phyloP scores from a whole-genome alignment of 2,888 invertebrate genomes.

The Andricus quercusramuli region DNA sequence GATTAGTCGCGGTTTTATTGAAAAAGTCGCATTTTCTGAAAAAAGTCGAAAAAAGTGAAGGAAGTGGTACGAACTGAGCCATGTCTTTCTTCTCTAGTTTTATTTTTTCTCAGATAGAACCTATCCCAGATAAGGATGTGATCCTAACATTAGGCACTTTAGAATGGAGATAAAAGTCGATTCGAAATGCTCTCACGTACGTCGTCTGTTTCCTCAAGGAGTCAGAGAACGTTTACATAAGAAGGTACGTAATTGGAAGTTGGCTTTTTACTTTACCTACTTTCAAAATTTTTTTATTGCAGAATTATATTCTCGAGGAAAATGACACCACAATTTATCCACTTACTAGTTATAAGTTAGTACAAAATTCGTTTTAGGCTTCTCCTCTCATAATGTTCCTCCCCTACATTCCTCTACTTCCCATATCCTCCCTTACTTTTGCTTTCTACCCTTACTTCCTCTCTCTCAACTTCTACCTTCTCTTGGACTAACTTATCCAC shows the following conservation, averaged over 20 bases:
- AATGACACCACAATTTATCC: neutral
- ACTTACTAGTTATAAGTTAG: too few species aligned
- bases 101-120: neutral
- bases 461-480: too few species aligned
- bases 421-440: too few species aligned
- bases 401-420: too few species aligned
- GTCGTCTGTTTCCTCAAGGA: conserved; percentile 24
- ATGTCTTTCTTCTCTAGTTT: neutral
- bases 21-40: too few species aligned
- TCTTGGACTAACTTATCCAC: too few species aligned
- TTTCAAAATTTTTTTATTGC: neutral
- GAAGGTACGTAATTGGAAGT: neutral
- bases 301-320: neutral
- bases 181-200: conserved; percentile 22
- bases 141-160: neutral
- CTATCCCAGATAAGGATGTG: conserved; percentile 24
- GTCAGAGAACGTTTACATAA: conserved; percentile 17
- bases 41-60: too few species aligned
- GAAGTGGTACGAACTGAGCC: too few species aligned
- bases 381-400: too few species aligned
- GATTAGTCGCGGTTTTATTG: too few species aligned
- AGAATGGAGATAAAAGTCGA: conserved; percentile 17
- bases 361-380: too few species aligned
- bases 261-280: neutral
- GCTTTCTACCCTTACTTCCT: too few species aligned